Evolutionary conservation across 2,888 invertebrate species (phyloP).

Genomic region (Polydrusus cervinus): DNA sequence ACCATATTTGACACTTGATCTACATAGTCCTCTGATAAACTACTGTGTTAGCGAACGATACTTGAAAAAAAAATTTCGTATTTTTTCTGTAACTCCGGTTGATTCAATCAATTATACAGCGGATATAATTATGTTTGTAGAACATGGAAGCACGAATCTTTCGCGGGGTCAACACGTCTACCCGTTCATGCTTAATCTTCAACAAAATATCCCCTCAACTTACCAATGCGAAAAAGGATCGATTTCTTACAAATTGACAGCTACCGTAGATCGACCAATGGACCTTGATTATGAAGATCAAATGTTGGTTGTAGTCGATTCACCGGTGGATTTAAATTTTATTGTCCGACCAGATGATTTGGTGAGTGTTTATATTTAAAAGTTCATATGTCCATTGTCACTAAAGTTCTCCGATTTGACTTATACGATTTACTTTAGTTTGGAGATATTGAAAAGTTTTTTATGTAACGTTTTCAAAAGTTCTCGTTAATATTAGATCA

Average conservation of each 20-base stretch:
- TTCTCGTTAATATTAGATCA: no score
- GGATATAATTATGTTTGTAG: constrained; percentile 50
- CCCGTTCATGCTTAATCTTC: constrained; percentile 62
- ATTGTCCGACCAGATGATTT: constrained; percentile 56
- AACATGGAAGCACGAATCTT: constrained; percentile 59
- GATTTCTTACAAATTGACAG: constrained; percentile 61
- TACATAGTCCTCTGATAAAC: no score
- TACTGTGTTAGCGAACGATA: no score
- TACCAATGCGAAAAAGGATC: constrained; percentile 61
- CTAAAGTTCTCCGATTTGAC: no score
- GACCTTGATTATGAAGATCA: constrained; percentile 64
- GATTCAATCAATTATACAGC: no score
- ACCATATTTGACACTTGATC: no score
- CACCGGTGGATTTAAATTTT: constrained; percentile 62
- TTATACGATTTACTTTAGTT: no score
- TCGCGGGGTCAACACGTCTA: constrained; percentile 63
- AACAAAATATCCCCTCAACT: constrained; percentile 62
- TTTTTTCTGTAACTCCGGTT: no score
- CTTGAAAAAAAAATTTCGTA: no score
- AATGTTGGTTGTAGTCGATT: constrained; percentile 60
- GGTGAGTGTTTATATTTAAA: constrained; percentile 47
- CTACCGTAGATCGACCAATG: constrained; percentile 64
- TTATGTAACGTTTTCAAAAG: no score
- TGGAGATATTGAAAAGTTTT: no score
- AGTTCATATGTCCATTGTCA: no score